Evolutionary conservation across 2,113 vertebrate genomes (phyloP).

Genomic region (Struthidea cinerea): DNA sequence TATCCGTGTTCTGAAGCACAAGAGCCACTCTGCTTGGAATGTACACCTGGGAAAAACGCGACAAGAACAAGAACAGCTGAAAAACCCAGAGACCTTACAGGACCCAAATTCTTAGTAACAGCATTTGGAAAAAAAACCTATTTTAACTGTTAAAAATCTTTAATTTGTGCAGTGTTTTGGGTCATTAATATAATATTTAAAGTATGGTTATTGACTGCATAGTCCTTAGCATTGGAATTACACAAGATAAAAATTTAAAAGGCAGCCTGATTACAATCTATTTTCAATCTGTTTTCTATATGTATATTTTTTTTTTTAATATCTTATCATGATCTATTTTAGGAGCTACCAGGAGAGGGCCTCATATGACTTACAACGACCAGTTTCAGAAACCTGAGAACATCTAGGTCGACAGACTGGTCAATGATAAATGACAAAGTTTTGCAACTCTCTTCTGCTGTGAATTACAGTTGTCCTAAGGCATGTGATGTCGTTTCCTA

Average conservation of each 20-base stretch:
- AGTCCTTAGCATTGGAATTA: background rate
- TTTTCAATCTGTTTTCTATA: background rate
- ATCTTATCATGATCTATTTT: background rate
- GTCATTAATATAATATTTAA: background rate
- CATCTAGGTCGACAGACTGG: background rate
- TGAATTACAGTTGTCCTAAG: background rate
- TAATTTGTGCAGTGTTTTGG: background rate
- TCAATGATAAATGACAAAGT: background rate
- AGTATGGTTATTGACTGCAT: background rate
- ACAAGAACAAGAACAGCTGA: conserved; percentile 6
- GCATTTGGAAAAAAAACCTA: background rate
- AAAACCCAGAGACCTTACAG: background rate
- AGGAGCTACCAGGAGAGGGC: conserved; percentile 55
- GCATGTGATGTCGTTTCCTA: background rate
- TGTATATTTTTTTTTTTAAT: background rate
- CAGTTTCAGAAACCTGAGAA: background rate
- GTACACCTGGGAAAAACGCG: conserved; percentile 68
- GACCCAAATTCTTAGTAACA: background rate
- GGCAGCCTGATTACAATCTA: background rate
- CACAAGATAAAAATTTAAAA: background rate
- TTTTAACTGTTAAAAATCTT: background rate
- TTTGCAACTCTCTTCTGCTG: background rate
- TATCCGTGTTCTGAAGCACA: conserved; percentile 71
- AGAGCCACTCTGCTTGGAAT: conserved; percentile 81
- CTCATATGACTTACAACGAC: conserved; percentile 27